phyloP scores from a whole-genome alignment of 2,888 invertebrate genomes.

The Chalcosyrphus nemorum region DNA sequence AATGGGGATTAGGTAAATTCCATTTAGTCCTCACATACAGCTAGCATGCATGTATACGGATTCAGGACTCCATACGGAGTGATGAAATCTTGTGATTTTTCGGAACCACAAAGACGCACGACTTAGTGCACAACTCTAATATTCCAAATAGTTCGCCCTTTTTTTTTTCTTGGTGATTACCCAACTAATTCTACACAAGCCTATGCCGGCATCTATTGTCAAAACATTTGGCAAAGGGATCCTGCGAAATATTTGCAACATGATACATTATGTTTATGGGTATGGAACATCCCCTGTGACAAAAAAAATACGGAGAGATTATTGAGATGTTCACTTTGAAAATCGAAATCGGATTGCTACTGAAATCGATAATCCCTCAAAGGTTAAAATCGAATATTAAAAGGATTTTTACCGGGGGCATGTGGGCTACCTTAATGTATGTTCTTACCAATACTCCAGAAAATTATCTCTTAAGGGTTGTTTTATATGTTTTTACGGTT shows the following conservation, averaged over 20 bases:
- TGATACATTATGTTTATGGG: neutral
- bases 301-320: constrained; percentile 41
- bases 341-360: constrained; percentile 71
- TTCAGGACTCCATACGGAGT: constrained; percentile 44
- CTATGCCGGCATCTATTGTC: constrained; percentile 67
- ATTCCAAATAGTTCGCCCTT: constrained; percentile 65
- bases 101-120: constrained; percentile 34
- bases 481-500: neutral
- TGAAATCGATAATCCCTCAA: constrained; percentile 72
- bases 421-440: constrained; percentile 18
- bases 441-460: too few relatives aligned
- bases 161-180: constrained; percentile 57
- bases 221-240: constrained; percentile 12
- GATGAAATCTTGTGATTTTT: constrained; percentile 69
- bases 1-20: constrained; percentile 73
- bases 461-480: neutral
- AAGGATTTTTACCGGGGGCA: constrained; percentile 39
- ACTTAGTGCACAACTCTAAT: constrained; percentile 42
- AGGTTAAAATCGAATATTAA: constrained; percentile 70
- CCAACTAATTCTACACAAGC: constrained; percentile 55
- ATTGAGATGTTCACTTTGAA: constrained; percentile 73
- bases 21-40: constrained; percentile 49
- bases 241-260: constrained; percentile 55
- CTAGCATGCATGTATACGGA: constrained; percentile 12
- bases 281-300: constrained; percentile 43